These are phyloP conservation scores for Amitus sp. DNA, from an alignment of 2,888 invertebrate genomes.

Conservation along the genomic window DNA sequence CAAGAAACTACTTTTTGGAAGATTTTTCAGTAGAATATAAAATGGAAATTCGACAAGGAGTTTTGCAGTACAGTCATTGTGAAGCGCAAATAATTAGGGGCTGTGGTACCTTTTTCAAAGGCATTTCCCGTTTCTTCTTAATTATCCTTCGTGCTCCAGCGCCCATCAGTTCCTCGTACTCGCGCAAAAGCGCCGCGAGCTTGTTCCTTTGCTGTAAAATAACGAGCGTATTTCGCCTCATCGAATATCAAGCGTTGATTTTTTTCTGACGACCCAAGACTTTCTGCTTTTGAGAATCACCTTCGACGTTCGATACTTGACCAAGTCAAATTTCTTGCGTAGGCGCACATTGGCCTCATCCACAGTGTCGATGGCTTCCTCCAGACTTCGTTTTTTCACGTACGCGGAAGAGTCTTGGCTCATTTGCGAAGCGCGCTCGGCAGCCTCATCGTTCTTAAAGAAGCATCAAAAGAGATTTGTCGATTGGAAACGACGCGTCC, in stretches of 20 bases:
- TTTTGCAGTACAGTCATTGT: slow-evolving; percentile 4
- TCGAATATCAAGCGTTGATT: neutral
- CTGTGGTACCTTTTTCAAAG: slow-evolving; percentile 73
- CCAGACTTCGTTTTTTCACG: slow-evolving; percentile 51
- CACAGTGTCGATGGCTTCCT: slow-evolving; percentile 49
- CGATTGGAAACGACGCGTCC: neutral
- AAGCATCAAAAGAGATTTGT: slow-evolving; percentile 15
- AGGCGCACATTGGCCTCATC: slow-evolving; percentile 58
- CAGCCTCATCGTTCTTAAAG: slow-evolving; percentile 55
- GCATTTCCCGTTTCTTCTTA: slow-evolving; percentile 65
- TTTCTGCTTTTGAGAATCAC: slow-evolving; percentile 49
- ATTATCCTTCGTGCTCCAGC: slow-evolving; percentile 53
- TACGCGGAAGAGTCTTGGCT: slow-evolving; percentile 50
- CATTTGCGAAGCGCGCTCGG: slow-evolving; percentile 45
- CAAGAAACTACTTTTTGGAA: neutral
- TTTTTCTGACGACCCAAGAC: neutral
- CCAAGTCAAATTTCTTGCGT: slow-evolving; percentile 76
- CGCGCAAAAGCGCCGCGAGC: slow-evolving; percentile 52
- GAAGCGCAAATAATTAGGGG: slow-evolving; percentile 17
- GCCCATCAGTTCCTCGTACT: slow-evolving; percentile 57
- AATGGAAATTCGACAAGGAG: neutral
- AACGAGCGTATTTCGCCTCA: slow-evolving; percentile 11
- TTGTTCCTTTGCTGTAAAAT: slow-evolving; percentile 51
- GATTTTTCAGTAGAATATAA: neutral
- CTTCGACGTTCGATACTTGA: slow-evolving; percentile 76